phyloP scores from a whole-genome alignment of 2,888 invertebrate genomes.

The Caenorhabditis japonica region DNA sequence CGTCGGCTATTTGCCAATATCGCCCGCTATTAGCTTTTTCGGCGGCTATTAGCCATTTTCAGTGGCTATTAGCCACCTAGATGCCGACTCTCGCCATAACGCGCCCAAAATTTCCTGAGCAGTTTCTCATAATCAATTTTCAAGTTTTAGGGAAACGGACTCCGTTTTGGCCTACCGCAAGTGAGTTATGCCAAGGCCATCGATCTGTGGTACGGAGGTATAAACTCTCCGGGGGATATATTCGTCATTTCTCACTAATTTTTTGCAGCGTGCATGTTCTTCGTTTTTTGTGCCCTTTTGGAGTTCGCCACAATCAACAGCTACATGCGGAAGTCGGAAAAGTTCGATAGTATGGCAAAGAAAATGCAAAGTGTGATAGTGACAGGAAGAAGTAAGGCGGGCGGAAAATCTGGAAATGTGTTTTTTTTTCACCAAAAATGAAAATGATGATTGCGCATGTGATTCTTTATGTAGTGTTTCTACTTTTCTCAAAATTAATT shows the following conservation, averaged over 20 bases:
- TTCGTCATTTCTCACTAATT: conserved; percentile 14
- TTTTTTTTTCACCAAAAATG: too few relatives aligned
- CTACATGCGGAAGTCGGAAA: conserved; percentile 72
- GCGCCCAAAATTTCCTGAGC: too few relatives aligned
- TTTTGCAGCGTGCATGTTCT: conserved; percentile 74
- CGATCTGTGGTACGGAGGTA: conserved; percentile 76
- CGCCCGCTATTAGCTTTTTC: too few relatives aligned
- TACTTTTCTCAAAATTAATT: neutral
- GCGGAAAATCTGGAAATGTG: too few relatives aligned
- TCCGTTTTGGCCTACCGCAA: conserved; percentile 73
- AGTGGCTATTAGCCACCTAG: too few relatives aligned
- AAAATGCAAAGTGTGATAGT: conserved; percentile 50
- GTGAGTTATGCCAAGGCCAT: conserved; percentile 74
- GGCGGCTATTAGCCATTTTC: too few relatives aligned
- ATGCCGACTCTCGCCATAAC: too few relatives aligned
- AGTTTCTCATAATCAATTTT: neutral
- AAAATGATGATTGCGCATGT: conserved; percentile 2
- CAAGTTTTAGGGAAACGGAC: conserved; percentile 68
- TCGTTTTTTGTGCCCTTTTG: conserved; percentile 74
- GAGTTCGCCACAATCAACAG: conserved; percentile 75
- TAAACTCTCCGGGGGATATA: conserved; percentile 15
- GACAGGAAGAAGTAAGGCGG: conserved; percentile 50
- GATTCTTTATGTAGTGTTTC: conserved; percentile 20
- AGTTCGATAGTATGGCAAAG: conserved; percentile 64
- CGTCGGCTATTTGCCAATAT: too few relatives aligned